phyloP scores from a whole-genome alignment of 2,113 vertebrate species.

The Callospermophilus lateralis region DNA sequence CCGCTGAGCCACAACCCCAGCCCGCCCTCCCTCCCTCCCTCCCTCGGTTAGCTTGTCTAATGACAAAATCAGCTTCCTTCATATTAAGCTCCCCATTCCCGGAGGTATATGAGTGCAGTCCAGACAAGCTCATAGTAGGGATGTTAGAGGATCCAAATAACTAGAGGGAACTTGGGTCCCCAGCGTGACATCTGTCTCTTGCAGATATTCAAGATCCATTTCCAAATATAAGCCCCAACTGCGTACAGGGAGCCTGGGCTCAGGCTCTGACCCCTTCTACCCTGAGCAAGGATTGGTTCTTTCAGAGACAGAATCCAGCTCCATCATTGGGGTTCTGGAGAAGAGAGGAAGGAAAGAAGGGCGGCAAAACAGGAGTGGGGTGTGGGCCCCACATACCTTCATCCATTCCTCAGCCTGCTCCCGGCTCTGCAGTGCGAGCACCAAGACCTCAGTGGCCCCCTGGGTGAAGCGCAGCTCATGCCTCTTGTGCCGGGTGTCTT shows the following conservation, averaged over 20 bases:
- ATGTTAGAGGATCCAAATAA: background rate
- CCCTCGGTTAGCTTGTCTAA: background rate
- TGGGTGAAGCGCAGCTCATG: slow-evolving; percentile 96
- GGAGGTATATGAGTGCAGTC: background rate
- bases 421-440: slow-evolving; percentile 96
- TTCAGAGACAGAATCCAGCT: background rate
- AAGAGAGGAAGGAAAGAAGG: background rate
- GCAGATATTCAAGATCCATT: background rate
- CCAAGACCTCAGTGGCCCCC: slow-evolving; percentile 93
- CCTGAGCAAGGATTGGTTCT: background rate
- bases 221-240: background rate
- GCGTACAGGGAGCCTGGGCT: background rate
- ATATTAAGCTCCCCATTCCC: background rate
- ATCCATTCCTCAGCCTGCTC: slow-evolving; percentile 99
- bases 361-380: background rate
- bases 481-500: slow-evolving; percentile 96
- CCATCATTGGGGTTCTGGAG: background rate
- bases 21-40: too few relatives aligned
- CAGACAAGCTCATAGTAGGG: background rate
- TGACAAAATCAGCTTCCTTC: background rate
- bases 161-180: background rate
- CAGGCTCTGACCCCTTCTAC: background rate
- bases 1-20: too few relatives aligned
- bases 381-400: slow-evolving; percentile 88
- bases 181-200: background rate